Conservation (phyloP, 2,888 invertebrate species). For the Poecilus cupreus region DNA sequence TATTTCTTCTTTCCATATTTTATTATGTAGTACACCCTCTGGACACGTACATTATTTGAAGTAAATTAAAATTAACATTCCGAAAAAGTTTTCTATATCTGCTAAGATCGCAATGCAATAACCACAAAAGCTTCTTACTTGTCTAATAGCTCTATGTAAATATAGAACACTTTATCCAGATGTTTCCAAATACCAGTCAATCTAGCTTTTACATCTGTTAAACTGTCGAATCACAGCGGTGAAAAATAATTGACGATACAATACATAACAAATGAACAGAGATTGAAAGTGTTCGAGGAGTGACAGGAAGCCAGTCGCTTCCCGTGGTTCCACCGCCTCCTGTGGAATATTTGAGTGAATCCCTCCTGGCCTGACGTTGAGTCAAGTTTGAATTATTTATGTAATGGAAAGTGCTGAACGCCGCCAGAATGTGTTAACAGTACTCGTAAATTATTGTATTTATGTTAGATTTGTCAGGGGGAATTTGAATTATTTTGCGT, state of each 20-base stretch:
- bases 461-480: slow-evolving; percentile 21
- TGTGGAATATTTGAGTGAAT: slow-evolving; percentile 19
- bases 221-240: background rate
- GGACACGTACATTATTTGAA: no score
- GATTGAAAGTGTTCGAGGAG: background rate
- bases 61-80: no score
- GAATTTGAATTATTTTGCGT: slow-evolving; percentile 23
- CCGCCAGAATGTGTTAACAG: slow-evolving; percentile 33
- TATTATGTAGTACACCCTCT: no score
- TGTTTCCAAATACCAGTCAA: background rate
- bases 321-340: background rate
- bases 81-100: no score
- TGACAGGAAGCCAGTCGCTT: background rate
- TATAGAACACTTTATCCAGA: no score
- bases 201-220: background rate
- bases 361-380: background rate
- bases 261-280: background rate
- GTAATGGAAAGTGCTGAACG: slow-evolving; percentile 34
- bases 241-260: slow-evolving; percentile 14
- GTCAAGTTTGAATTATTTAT: slow-evolving; percentile 42
- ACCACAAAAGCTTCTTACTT: no score
- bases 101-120: no score
- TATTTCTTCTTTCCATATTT: no score
- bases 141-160: no score
- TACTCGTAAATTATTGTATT: slow-evolving; percentile 35